These are phyloP conservation scores for Pseudomyrmex concolor DNA, from an alignment of 1,140 invertebrate genomes.

Conservation along the genomic window DNA sequence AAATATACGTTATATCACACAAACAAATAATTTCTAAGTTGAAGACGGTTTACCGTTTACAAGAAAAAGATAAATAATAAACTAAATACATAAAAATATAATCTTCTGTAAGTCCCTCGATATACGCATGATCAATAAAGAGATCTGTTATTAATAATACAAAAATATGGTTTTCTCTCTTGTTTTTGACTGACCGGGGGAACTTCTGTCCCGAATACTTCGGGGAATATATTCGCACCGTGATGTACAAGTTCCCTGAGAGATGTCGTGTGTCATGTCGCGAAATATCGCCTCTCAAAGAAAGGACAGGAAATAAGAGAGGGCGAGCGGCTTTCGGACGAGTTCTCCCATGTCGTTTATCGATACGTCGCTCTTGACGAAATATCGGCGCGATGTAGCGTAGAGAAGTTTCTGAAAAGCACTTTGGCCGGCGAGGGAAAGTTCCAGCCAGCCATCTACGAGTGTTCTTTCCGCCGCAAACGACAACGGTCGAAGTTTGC, in stretches of 20 bases:
- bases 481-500: slow-evolving; percentile 67
- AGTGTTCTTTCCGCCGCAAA: slow-evolving; percentile 51
- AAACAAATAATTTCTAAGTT: too few species aligned
- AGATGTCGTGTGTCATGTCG: slow-evolving; percentile 32
- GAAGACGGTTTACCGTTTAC: too few species aligned
- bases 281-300: slow-evolving; percentile 33
- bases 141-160: too few species aligned
- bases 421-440: slow-evolving; percentile 28
- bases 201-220: slow-evolving; percentile 2
- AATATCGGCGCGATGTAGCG: slow-evolving; percentile 58
- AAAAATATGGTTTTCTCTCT: not conserved
- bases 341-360: slow-evolving; percentile 44
- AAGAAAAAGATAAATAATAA: too few species aligned
- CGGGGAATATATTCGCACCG: slow-evolving; percentile 21
- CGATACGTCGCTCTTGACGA: slow-evolving; percentile 54
- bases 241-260: slow-evolving; percentile 45
- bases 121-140: too few species aligned
- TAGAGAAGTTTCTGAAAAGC: slow-evolving; percentile 42
- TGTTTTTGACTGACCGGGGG: not conserved
- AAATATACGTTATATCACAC: not conserved
- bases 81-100: too few species aligned
- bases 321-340: slow-evolving; percentile 1
- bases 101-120: too few species aligned
- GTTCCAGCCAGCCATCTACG: slow-evolving; percentile 43
- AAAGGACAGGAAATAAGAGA: slow-evolving; percentile 27